These are phyloP conservation scores for Tachysurus vachellii DNA, from an alignment of 2,113 vertebrate species.

Conservation along the genomic window DNA sequence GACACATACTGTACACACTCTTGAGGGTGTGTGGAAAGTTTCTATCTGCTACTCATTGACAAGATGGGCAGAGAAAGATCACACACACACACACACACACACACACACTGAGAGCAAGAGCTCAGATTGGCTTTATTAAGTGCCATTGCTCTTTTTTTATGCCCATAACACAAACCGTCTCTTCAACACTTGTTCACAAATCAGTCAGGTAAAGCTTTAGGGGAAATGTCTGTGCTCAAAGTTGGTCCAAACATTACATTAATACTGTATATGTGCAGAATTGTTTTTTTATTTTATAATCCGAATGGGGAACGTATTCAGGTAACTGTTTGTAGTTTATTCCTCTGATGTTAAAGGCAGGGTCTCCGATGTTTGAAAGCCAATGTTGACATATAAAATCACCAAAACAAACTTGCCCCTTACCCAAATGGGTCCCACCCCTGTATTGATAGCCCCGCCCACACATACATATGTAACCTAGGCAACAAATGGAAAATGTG, in stretches of 20 bases:
- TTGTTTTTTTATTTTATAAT: not conserved
- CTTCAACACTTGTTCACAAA: not conserved
- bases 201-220: not conserved
- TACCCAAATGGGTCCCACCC: too few species aligned
- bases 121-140: conserved; percentile 89
- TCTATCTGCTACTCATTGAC: conserved; percentile 83
- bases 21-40: conserved; percentile 79
- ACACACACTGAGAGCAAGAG: not conserved
- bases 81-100: not conserved
- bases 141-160: conserved; percentile 70
- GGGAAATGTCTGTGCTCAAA: not conserved
- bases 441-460: too few species aligned
- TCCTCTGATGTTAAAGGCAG: too few species aligned
- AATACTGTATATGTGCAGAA: not conserved
- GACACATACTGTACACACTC: too few species aligned
- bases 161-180: conserved; percentile 46
- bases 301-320: not conserved
- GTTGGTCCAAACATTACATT: not conserved
- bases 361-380: too few species aligned
- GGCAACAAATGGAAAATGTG: too few species aligned
- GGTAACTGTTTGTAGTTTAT: too few species aligned
- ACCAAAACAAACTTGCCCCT: too few species aligned
- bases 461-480: too few species aligned
- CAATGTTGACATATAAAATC: too few species aligned
- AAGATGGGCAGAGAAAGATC: conserved; percentile 79